Evolutionary conservation across 23 tunicate genomes (phyloP), one percentile per base, ranked within the genome.

Genomic region (Halocynthia roretzi): DNA sequence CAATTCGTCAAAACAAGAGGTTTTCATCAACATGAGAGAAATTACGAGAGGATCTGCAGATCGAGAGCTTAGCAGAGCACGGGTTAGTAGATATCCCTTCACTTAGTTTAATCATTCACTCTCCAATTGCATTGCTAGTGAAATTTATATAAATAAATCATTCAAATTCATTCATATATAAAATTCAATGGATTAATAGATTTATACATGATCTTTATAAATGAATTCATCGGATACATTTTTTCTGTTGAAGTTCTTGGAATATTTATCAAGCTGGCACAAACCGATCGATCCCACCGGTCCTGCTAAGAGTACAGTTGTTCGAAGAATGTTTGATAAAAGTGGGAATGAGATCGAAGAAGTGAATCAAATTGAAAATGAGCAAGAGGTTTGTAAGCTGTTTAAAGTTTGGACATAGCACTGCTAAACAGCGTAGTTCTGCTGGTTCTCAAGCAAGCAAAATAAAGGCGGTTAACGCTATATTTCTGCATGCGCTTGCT

Each of bases 261-360:
- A 89, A 80, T 81, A 87, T 15, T 15, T 89, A 14, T 78, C 96
- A 8, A 52, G 80, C 21, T 84, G 89, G 85, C 96, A 89, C 72
- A 84, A 89, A 70, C 96, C 96, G 11, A 48, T 67, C 12, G 87
- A 88, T 58, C 88, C 88, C 18, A 70, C 66, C 9, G 96, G 96
- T 7, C 88, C 96, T 10, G 96, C 96, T 0, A 56, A 83, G 12
- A 89, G 96, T 70, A 49, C 75, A 0, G 48, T 84, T 53, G 77
- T 89, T 7, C 81, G 81, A 31, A 61, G 89, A 76, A 48, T 89
- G 22, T 89, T 89, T 56, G 83, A 84, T 73, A 69, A 81, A 61
- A 61, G 84, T 67, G 96, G 96, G 5, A 78, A 84, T 7, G 96
- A 89, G 69, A 84, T 89, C 6, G 51, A 44, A 53, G 80, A 84